Evolutionary conservation across 2,888 invertebrate species (phyloP), one percentile per base, ranked within the genome.

Genomic region (Automeris io): DNA sequence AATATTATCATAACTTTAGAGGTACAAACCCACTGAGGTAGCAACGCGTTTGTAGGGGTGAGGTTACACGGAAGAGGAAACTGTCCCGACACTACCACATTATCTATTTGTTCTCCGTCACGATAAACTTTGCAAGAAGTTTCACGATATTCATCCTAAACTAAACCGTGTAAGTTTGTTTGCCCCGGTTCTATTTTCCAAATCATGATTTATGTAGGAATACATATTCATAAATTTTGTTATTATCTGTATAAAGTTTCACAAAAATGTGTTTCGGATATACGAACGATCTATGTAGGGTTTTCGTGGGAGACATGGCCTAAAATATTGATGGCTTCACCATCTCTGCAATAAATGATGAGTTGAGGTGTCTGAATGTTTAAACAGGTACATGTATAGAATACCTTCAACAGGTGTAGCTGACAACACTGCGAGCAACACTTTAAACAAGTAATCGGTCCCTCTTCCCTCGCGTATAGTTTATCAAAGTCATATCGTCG

Each of bases 131-230:
- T 46, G 40, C 35, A 48, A 41, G 43, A 67, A 73, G 58, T 70
- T 72, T 54, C 44, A 56, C 49, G 62, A 68, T 70, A 70, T 66
- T 63, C 63, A 66, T 66, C 65, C 54, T 53, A 40, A 51, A 53
- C 57, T 54, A 41, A 38, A 38, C 33, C 23, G 50, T 44, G 51
- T 51, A 51, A 58, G 46, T 55, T 55, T 43, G 35, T 35, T 43
- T 31, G 36, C n/a, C n/a, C n/a, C n/a, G 42, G 50, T 26, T 21
- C 21, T 16, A 54, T 53, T 57, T 57, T 51, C 54, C 56, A 56
- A 50, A 61, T 59, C 51, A 49, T 46, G 43, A 45, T 49, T 51
- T 55, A 54, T 42, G 43, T 55, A 52, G 47, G 51, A 11, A n/a
- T 12, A 25, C 3, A 29, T 29, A 16, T 29, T 11, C 33, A 33